Conservation (phyloP, 2,797 vertebrate genomes). For the Rachycentron canadum region DNA sequence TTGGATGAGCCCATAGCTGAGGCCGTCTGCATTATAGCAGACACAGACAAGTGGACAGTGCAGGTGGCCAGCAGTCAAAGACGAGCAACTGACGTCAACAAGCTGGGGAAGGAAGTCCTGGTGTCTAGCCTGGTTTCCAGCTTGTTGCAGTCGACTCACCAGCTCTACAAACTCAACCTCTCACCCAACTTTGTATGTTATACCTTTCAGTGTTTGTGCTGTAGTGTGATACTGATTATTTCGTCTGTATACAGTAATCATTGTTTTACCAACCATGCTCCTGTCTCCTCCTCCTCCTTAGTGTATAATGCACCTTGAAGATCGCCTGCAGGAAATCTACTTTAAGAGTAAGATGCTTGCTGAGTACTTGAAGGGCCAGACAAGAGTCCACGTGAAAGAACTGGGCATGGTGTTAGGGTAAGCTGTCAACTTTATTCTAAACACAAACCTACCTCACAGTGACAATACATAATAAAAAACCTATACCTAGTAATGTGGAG, state of each 20-base stretch:
- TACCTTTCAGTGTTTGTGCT: neutral
- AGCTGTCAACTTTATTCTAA: constrained; percentile 47
- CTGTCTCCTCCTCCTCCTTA: constrained; percentile 59
- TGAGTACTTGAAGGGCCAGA: constrained; percentile 98
- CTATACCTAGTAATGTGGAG: neutral
- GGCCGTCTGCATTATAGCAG: constrained; percentile 98
- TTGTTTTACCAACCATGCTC: neutral
- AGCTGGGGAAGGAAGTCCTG: constrained; percentile 96
- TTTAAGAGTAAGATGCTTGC: constrained; percentile 99
- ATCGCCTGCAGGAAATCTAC: constrained; percentile 97
- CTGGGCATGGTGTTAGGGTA: constrained; percentile 96
- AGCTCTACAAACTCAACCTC: constrained; percentile 97
- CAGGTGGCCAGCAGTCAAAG: constrained; percentile 98
- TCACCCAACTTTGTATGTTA: constrained; percentile 97
- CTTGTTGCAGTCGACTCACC: constrained; percentile 96
- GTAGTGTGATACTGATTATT: too few species aligned
- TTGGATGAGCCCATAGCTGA: constrained; percentile 98
- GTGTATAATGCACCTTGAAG: constrained; percentile 99
- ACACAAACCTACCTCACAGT: neutral
- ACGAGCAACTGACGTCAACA: constrained; percentile 91
- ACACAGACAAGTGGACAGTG: constrained; percentile 97
- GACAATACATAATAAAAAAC: neutral
- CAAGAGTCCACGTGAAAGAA: constrained; percentile 97
- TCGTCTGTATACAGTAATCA: neutral
- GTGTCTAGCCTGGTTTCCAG: constrained; percentile 96